Evolutionary conservation across 1,140 invertebrate species (phyloP).

Genomic region (Pachyrhynchus sulphureomaculatus): DNA sequence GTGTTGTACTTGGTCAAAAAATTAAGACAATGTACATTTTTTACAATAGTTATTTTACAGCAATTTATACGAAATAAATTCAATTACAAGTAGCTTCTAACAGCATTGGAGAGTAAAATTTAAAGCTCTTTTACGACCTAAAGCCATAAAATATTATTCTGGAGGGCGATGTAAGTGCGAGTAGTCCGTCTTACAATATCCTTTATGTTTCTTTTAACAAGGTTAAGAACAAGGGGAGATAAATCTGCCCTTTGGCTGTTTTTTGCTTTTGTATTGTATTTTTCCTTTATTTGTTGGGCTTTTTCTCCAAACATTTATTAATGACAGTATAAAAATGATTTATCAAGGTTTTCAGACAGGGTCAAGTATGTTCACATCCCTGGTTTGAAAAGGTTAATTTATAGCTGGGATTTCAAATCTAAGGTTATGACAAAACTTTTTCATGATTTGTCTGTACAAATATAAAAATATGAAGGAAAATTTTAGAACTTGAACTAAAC

Average conservation of each 20-base stretch:
- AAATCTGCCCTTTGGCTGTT: constrained; percentile 19
- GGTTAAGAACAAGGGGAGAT: constrained; percentile 24
- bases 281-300: constrained; percentile 1
- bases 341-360: too few relatives aligned
- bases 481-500: too few relatives aligned
- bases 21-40: not conserved
- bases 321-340: not conserved
- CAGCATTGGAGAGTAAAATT: constrained; percentile 8
- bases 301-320: not conserved
- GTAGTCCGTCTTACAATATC: constrained; percentile 27
- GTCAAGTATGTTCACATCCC: too few relatives aligned
- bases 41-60: not conserved
- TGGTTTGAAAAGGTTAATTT: too few relatives aligned
- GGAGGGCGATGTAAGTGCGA: constrained; percentile 13
- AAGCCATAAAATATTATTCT: constrained; percentile 27
- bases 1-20: too few relatives aligned
- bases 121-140: constrained; percentile 13
- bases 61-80: constrained; percentile 33
- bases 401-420: too few relatives aligned
- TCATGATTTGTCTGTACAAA: too few relatives aligned
- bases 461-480: too few relatives aligned
- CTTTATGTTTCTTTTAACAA: constrained; percentile 30
- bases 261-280: constrained; percentile 12
- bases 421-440: too few relatives aligned
- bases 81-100: constrained; percentile 6